These are phyloP conservation scores for Stenoptilia bipunctidactyla DNA, from an alignment of 2,888 invertebrate species.

Conservation along the genomic window DNA sequence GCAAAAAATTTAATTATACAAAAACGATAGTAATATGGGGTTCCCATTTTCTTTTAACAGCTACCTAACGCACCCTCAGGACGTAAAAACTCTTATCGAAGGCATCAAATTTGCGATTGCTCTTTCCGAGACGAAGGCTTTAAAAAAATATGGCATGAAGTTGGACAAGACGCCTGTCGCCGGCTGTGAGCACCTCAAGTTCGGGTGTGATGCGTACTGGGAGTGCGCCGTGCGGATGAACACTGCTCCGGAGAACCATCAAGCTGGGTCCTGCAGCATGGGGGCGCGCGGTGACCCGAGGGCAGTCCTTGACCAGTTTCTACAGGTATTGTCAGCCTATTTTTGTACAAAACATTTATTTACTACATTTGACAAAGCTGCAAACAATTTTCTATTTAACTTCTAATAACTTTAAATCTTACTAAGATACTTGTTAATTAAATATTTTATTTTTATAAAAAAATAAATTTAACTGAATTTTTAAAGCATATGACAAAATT, in stretches of 20 bases:
- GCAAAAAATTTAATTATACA: too few relatives aligned
- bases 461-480: too few relatives aligned
- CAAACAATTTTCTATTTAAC: too few relatives aligned
- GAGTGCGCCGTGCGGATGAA: constrained; percentile 79
- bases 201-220: constrained; percentile 84
- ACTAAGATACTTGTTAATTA: too few relatives aligned
- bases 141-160: constrained; percentile 77
- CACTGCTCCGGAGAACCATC: constrained; percentile 87
- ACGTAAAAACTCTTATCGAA: constrained; percentile 83
- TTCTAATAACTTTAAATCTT: too few relatives aligned
- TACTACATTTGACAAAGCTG: too few relatives aligned
- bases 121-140: constrained; percentile 76
- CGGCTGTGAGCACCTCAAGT: constrained; percentile 81
- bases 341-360: too few relatives aligned
- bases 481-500: too few relatives aligned
- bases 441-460: too few relatives aligned
- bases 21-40: too few relatives aligned
- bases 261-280: constrained; percentile 87
- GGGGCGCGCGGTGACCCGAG: constrained; percentile 78
- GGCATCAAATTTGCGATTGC: constrained; percentile 85
- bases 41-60: too few relatives aligned
- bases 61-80: constrained; percentile 82
- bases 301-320: constrained; percentile 79
- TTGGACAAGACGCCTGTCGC: constrained; percentile 78
- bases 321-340: too few relatives aligned